phyloP scores from a whole-genome alignment of 2,113 vertebrate genomes.

The Nyctibius bracteatus region DNA sequence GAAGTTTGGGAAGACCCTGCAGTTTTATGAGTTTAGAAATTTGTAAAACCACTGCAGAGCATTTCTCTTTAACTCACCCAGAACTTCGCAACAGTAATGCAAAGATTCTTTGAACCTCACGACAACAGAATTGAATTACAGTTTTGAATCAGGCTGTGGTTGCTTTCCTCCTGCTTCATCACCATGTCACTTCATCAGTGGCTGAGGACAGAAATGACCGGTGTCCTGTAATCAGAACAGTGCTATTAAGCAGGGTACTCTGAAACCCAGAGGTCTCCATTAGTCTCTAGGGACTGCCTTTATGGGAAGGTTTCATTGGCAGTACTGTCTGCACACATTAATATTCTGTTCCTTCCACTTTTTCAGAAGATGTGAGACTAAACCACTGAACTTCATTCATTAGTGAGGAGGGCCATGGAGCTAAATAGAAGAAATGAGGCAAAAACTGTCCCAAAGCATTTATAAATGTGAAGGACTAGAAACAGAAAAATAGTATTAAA shows the following conservation, averaged over 20 bases:
- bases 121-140: background rate
- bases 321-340: background rate
- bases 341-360: background rate
- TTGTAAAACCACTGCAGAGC: background rate
- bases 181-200: background rate
- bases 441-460: background rate
- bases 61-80: background rate
- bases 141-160: background rate
- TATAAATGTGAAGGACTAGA: background rate
- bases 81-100: background rate
- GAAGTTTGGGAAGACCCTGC: background rate
- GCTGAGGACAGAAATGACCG: background rate
- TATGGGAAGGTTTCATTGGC: background rate
- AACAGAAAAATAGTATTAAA: background rate
- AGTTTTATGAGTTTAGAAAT: background rate
- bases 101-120: background rate
- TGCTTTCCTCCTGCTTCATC: background rate
- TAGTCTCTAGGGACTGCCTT: background rate
- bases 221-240: background rate
- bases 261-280: background rate
- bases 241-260: background rate
- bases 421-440: background rate
- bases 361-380: background rate
- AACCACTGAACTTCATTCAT: background rate
- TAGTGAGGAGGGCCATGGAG: accelerated